Conservation (phyloP, 2,888 invertebrate genomes). For the Rhopalosiphum nymphaeae region DNA sequence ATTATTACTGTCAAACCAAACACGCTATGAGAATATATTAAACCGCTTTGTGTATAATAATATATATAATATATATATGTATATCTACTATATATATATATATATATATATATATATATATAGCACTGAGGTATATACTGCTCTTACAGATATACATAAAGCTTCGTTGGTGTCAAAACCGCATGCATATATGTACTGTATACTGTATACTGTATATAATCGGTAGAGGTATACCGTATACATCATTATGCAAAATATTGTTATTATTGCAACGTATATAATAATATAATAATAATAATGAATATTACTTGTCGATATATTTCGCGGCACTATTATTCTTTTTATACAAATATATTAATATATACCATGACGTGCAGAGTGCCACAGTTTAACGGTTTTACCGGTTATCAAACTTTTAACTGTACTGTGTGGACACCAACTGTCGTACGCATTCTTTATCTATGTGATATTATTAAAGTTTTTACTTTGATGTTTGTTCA, state of each 20-base stretch:
- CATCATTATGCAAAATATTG: too few relatives aligned
- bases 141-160: background rate
- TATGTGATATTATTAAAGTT: background rate
- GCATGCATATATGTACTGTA: too few relatives aligned
- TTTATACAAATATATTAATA: too few relatives aligned
- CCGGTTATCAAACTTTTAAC: background rate
- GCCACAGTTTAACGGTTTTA: background rate
- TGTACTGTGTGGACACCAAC: background rate
- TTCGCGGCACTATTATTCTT: too few relatives aligned
- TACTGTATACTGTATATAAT: too few relatives aligned
- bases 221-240: too few relatives aligned
- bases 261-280: too few relatives aligned
- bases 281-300: too few relatives aligned
- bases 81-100: too few relatives aligned
- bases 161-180: background rate
- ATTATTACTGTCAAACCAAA: constrained; percentile 10
- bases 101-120: background rate
- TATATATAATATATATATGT: background rate
- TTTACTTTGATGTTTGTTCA: background rate
- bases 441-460: background rate
- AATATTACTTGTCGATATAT: too few relatives aligned
- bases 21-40: background rate
- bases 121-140: background rate
- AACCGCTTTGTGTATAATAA: background rate
- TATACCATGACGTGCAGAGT: too few relatives aligned